Percentiles rank a stretch among this genome's conserved stretches.
Evolutionary conservation across 2,797 vertebrate species (phyloP).

Genomic region (Acipenser ruthenus): DNA sequence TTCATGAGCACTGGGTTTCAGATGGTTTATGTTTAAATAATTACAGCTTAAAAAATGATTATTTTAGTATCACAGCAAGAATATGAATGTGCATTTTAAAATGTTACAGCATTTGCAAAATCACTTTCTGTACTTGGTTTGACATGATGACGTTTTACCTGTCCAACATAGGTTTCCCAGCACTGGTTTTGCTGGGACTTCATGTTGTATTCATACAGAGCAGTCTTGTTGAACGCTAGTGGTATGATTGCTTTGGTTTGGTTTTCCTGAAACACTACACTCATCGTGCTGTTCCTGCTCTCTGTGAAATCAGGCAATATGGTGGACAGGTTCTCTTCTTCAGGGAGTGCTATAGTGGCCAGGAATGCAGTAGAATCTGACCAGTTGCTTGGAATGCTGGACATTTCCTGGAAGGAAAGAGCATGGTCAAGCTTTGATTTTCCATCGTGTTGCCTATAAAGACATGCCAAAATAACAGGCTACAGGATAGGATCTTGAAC

Average conservation of each 20-base stretch:
- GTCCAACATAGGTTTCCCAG: constrained; percentile 97
- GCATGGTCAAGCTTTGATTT: not conserved
- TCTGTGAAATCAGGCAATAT: constrained; percentile 37
- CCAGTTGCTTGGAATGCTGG: constrained; percentile 45
- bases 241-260: constrained; percentile 20
- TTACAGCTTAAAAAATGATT: too few relatives aligned
- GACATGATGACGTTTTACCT: constrained; percentile 52
- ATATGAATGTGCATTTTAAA: too few relatives aligned
- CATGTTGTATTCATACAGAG: constrained; percentile 42
- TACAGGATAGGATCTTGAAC: too few relatives aligned
- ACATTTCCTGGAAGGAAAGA: constrained; percentile 32
- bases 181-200: constrained; percentile 76
- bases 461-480: too few relatives aligned
- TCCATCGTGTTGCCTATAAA: too few relatives aligned
- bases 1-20: not conserved
- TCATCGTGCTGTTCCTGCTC: constrained; percentile 41
- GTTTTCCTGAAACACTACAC: constrained; percentile 34
- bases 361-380: constrained; percentile 48
- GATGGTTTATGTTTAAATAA: not conserved
- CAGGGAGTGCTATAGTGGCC: constrained; percentile 51
- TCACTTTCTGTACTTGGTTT: not conserved
- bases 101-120: not conserved
- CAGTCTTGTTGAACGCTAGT: constrained; percentile 57
- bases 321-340: constrained; percentile 49
- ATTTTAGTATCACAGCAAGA: too few relatives aligned